Evolutionary conservation across 2,113 vertebrate genomes (phyloP).

Genomic region (Brachyhypopomus gauderio): DNA sequence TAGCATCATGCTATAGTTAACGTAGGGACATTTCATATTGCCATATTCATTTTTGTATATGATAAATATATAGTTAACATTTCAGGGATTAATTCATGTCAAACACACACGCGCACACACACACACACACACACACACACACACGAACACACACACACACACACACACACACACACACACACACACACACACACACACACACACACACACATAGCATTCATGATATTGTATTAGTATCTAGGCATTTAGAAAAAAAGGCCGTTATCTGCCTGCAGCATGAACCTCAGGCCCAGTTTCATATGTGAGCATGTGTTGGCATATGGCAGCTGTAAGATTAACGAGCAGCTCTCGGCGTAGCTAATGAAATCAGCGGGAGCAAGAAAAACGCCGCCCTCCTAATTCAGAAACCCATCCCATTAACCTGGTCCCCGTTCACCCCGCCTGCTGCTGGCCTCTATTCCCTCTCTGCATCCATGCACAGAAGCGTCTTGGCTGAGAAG

Average conservation of each 20-base stretch:
- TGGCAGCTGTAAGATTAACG: conserved; percentile 65
- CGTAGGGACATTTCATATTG: background rate
- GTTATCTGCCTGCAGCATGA: background rate
- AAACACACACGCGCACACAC: no score
- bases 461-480: background rate
- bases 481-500: conserved; percentile 6
- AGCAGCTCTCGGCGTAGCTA: conserved; percentile 62
- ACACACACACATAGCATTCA: background rate
- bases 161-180: no score
- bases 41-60: no score
- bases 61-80: no score
- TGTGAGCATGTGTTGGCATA: conserved; percentile 32
- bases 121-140: background rate
- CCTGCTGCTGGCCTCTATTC: background rate
- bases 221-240: background rate
- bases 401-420: conserved; percentile 71
- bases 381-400: conserved; percentile 32
- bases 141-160: background rate
- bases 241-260: background rate
- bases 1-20: background rate
- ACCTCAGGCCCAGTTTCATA: background rate
- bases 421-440: background rate
- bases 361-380: conserved; percentile 71
- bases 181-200: no score
- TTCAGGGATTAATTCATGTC: no score